Evolutionary conservation across 2,888 invertebrate species (phyloP), one percentile per base, ranked within the genome.

Genomic region (Anthophora plumipes): DNA sequence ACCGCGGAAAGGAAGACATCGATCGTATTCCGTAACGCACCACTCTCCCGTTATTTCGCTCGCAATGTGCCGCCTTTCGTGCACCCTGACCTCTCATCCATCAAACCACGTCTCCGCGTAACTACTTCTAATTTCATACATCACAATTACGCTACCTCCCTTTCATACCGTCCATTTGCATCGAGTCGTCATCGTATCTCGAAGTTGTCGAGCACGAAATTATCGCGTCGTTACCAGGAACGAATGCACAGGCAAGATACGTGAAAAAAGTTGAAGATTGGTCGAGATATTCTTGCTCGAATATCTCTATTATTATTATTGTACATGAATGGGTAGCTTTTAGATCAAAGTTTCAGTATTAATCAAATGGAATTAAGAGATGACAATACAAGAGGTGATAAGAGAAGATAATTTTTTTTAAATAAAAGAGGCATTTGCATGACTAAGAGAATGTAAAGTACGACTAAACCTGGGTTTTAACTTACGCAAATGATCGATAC

Each of bases 91-190:
- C 83, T 76, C 83, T 82, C 85, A 87, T 87, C 85, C 85, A 87
- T 87, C 87, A 87, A 86, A 83, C 68, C 81, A 69, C 78, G 83
- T 87, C 87, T 79, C 80, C 82, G 82, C 75, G 76, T 82, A 83
- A 83, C 87, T 86, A 83, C 83, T 79, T 82, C 85, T 82, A 87
- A 87, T 86, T 86, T 87, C 86, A 85, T 87, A 82, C 83, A 87
- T 87, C 86, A 86, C 87, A 86, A 87, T 87, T 87, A 86, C 76
- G 79, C 66, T 66, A 60, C 48, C 50, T 20, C 54, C 7, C 76
- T 77, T 72, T 74, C 79, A 57, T 54, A 57, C 20, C 57, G 57
- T 66, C 72, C 81, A 79, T 85, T 82, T 79, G 76, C 85, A 73
- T 80, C 78, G 60, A 43, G 59, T 68, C 57, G 60, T 55, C 73